phyloP scores from a whole-genome alignment of 1,140 invertebrate species.

The Drosophila bocqueti region DNA sequence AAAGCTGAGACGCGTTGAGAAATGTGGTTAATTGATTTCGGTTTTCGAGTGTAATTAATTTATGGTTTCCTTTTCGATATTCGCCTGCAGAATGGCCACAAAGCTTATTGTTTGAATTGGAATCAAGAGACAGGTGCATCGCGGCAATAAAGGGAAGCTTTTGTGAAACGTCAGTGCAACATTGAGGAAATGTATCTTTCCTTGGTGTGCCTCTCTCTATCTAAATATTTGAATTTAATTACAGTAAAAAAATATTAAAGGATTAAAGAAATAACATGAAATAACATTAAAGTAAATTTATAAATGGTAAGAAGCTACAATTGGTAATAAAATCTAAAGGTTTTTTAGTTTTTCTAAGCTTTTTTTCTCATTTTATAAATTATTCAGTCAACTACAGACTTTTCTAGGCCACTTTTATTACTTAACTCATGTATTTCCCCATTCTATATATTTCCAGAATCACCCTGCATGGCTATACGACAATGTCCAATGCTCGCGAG shows the following conservation, averaged over 20 bases:
- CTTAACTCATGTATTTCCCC: not conserved
- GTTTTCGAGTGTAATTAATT: constrained; percentile 51
- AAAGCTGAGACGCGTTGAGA: constrained; percentile 77
- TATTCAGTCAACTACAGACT: fast-evolving
- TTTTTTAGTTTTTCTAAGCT: not conserved
- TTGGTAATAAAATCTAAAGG: not conserved
- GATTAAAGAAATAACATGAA: too few species aligned
- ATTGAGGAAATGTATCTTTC: not conserved
- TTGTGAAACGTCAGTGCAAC: not conserved
- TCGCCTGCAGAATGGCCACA: constrained; percentile 6
- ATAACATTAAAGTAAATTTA: too few species aligned
- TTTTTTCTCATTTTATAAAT: too few species aligned
- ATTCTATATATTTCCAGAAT: constrained; percentile 55
- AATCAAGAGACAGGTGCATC: constrained; percentile 22
- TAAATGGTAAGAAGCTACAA: too few species aligned
- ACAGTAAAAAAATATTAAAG: too few species aligned
- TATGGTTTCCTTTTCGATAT: constrained; percentile 19
- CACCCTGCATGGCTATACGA: constrained; percentile 79
- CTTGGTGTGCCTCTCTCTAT: not conserved
- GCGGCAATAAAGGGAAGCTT: not conserved
- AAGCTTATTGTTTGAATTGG: constrained; percentile 12
- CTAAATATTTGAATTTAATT: too few species aligned
- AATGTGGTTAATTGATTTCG: constrained; percentile 82
- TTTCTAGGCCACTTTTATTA: not conserved
- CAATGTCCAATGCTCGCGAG: constrained; percentile 84